Percentiles rank a stretch among this genome's conserved stretches.
phyloP scores from a whole-genome alignment of 2,113 vertebrate genomes.

The Dipodomys merriami region DNA sequence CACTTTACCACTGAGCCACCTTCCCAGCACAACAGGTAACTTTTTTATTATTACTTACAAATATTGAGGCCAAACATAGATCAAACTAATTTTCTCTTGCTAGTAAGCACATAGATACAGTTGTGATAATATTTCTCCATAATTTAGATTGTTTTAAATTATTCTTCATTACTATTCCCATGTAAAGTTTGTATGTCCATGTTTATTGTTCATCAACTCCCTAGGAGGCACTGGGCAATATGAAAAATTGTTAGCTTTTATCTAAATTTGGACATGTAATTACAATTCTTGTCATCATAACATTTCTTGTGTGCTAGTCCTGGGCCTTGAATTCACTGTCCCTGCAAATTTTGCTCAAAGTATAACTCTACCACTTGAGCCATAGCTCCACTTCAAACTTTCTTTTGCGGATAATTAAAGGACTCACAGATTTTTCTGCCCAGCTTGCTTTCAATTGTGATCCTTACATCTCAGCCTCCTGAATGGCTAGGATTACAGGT shows the following conservation, averaged over 20 bases:
- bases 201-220: neutral
- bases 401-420: too few species aligned
- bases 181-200: neutral
- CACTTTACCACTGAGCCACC: too few species aligned
- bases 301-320: too few species aligned
- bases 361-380: too few species aligned
- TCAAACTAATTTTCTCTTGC: neutral
- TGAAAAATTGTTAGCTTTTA: neutral
- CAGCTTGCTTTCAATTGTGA: too few species aligned
- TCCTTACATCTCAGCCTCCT: too few species aligned
- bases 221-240: neutral
- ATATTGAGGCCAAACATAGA: neutral
- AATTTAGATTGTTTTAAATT: neutral
- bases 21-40: neutral
- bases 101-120: neutral
- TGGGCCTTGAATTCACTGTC: too few species aligned
- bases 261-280: neutral
- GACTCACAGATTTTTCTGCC: too few species aligned
- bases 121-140: neutral
- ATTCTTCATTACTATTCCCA: neutral
- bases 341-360: too few species aligned
- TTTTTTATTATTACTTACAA: neutral
- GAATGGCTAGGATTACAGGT: too few species aligned
- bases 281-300: neutral
- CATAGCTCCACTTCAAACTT: too few species aligned